A percentile compares a stretch with the other conserved stretches of the same genome.
Conservation (phyloP, 2,888 invertebrate genomes). For the Lasioglossum oenotherae region DNA sequence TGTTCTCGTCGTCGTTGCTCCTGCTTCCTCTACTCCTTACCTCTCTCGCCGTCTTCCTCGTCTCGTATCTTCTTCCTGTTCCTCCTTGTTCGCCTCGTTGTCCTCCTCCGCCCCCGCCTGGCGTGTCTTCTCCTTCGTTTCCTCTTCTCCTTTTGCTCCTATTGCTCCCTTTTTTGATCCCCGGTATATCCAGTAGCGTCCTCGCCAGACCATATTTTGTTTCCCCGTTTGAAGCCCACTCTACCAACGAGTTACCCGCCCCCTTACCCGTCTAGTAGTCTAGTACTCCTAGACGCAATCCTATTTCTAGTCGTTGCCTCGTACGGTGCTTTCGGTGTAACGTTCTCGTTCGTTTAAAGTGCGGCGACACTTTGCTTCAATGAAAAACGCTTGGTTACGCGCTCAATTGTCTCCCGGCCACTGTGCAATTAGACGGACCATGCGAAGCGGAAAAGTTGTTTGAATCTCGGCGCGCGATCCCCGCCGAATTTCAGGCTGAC, state of each 20-base stretch:
- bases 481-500: background rate
- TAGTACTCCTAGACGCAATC: conserved; percentile 47
- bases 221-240: conserved; percentile 23
- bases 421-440: background rate
- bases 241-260: conserved; percentile 23
- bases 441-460: conserved; percentile 7
- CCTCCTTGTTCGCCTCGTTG: conserved; percentile 25
- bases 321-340: conserved; percentile 83
- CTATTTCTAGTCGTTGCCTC: conserved; percentile 77
- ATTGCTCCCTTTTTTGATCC: background rate
- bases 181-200: conserved; percentile 20
- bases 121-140: background rate
- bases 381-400: conserved; percentile 18
- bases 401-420: background rate
- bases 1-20: conserved; percentile 58
- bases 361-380: conserved; percentile 47
- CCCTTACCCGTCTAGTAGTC: background rate
- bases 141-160: background rate
- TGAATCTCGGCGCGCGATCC: background rate
- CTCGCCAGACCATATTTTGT: conserved; percentile 36
- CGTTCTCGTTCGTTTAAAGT: conserved; percentile 73
- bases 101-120: background rate
- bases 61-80: conserved; percentile 10
- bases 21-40: conserved; percentile 41
- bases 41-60: conserved; percentile 6